Evolutionary conservation across 23 tunicate species (phyloP).

Genomic region (Aplidium turbinatum): DNA sequence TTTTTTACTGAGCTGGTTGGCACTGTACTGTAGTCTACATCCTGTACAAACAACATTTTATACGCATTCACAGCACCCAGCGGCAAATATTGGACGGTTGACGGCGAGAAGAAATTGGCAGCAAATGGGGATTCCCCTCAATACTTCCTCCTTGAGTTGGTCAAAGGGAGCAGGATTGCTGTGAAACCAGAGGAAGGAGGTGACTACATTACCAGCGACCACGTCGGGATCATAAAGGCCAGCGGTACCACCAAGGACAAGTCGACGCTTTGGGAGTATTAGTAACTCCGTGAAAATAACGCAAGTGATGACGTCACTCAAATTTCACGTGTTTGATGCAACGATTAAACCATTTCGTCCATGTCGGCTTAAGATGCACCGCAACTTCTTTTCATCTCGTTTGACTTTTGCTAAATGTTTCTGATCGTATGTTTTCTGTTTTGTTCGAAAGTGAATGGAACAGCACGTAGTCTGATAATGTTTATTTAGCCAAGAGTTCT

Average conservation of each 20-base stretch:
- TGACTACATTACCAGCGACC: conserved; percentile 74
- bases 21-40: no score
- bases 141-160: conserved; percentile 64
- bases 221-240: conserved; percentile 84
- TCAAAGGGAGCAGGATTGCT: conserved; percentile 69
- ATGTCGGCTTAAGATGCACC: no score
- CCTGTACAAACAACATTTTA: no score
- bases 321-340: background rate
- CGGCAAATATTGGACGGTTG: conserved; percentile 79
- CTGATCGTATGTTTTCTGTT: no score
- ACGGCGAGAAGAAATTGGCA: conserved; percentile 54
- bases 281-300: background rate
- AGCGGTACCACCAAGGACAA: conserved; percentile 30
- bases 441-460: no score
- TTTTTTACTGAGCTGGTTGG: no score
- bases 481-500: no score
- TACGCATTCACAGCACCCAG: conserved; percentile 75
- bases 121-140: conserved; percentile 42
- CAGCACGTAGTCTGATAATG: no score
- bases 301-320: background rate
- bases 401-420: no score
- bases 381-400: no score
- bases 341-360: background rate
- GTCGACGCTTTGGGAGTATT: conserved; percentile 82
- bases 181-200: conserved; percentile 66